Evolutionary conservation across 2,797 vertebrate genomes (phyloP), one percentile per base, ranked within the genome.

Genomic region (Eulemur coronatus): DNA sequence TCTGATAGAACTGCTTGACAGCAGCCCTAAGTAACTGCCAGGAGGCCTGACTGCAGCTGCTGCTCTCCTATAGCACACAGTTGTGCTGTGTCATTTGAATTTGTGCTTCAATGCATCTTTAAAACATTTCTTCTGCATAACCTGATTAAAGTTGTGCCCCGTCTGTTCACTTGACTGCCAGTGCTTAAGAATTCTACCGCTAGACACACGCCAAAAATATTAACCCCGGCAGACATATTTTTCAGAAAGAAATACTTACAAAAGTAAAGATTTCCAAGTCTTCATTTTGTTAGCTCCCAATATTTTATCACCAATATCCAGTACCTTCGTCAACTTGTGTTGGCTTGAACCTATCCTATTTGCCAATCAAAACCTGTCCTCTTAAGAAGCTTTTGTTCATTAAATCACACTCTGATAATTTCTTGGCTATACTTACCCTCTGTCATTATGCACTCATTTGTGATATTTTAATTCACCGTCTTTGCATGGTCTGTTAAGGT

Each of bases 51-150:
- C 59, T 67, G 12, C 95, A 91, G 95, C 84, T 89, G 81, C 14
- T 20, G 46, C 48, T 69, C 41, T 70, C 70, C 33, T 5, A 0
- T 9, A 33, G 43, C 69, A 65, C 59, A 61, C 65, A 41, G 84
- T 95, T 89, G 67, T 89, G 96, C 90, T 94, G 78, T 28, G 69
- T 97, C 95, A 48, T 97, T 97, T 88, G 80, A 97, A 95, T 97
- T 94, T 94, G 67, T 82, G 96, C 97, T 91, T 89, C 87, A 65
- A 0, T 63, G 93, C 91, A 72, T 82, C 92, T 95, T 91, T 90
- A 89, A 92, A 93, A 75, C 73, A 87, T 94, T 94, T 59, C 84
- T 65, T 88, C 95, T 57, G 26, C 20, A 46, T 89, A 96, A 73
- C 81, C 84, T 72, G 86, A 90, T 96, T 96, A 96, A 92, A 94